Evolutionary conservation across 2,113 vertebrate species (phyloP), one percentile per base, ranked within the genome.

Genomic region (Barbus barbus): DNA sequence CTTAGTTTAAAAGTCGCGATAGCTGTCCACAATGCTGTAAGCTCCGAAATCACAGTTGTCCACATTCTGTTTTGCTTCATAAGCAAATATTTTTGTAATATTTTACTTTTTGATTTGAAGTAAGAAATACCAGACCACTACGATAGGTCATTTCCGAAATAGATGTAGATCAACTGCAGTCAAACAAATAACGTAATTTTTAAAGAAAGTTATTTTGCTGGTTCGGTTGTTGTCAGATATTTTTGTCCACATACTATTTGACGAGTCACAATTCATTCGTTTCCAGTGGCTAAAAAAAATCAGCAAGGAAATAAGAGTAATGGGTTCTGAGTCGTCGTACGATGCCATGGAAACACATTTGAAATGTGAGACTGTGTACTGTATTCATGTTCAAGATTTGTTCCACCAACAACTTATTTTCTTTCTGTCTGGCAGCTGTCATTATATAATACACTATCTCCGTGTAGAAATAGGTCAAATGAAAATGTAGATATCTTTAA

Each of bases 311-410:
- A 60, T 60, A 78, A 77, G 18, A 56, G n/a, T 1, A 41, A 22
- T n/a, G 24, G 4, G 13, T 20, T 63, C 51, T 60, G 31, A 18
- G 33, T 38, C n/a, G 14, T 67, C 5, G 26, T 33, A 44, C 12
- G 26, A 65, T 65, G 18, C 60, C 61, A 81, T 81, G 78, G 41
- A 81, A 81, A 81, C 78, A 81, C 60, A 20, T 78, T 67, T 33
- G 60, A 67, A 51, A 51, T 65, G 26, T 81, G 78, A 67, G 14
- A 48, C 78, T 67, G 78, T 67, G 78, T 48, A 18, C 60, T 51
- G 26, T 14, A 18, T 61, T 41, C 13, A n/a, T 80, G 38, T 46
- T 65, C 38, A 61, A 31, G 24, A 38, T 63, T 80, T 24, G 78
- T 20, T 79, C 44, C 56, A 79, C 53, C 16, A 81, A 26, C 33